Conservation (phyloP, 1,140 invertebrate genomes). For the Amphibalanus amphitrite region DNA sequence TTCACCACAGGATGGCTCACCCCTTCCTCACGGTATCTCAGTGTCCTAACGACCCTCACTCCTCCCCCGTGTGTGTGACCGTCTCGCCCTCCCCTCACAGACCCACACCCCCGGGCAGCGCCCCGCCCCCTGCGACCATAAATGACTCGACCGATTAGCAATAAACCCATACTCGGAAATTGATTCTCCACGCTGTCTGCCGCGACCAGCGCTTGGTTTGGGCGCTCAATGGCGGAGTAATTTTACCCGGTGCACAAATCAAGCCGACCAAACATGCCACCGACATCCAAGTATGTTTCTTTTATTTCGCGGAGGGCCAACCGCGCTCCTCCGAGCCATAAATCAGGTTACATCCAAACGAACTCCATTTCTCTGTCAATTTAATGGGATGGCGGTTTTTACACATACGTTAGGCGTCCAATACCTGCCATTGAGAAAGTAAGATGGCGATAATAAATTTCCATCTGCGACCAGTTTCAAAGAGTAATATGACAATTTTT, state of each 20-base stretch:
- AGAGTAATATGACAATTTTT: background rate
- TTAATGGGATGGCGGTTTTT: background rate
- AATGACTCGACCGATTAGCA: background rate
- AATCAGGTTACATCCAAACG: background rate
- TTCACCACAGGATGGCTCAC: too few relatives aligned
- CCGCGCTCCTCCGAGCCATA: background rate
- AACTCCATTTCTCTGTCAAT: background rate
- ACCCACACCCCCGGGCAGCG: background rate
- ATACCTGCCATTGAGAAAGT: background rate
- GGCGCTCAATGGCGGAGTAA: background rate
- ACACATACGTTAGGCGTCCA: background rate
- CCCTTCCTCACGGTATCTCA: too few relatives aligned
- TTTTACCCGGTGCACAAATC: background rate
- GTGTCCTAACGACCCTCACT: too few relatives aligned
- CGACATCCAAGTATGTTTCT: slow-evolving; percentile 1
- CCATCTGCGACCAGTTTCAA: slow-evolving; percentile 1
- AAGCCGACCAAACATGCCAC: background rate
- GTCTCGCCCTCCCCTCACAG: background rate
- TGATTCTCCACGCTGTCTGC: background rate
- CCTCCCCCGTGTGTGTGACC: too few relatives aligned
- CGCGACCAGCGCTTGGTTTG: background rate
- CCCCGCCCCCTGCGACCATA: background rate
- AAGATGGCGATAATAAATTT: slow-evolving; percentile 1
- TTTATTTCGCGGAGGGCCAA: background rate
- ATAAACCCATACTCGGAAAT: background rate